A percentile compares a stretch with the other conserved stretches of the same genome.
Evolutionary conservation across 1,140 invertebrate genomes (phyloP).

Genomic region (Dreissena polymorpha): DNA sequence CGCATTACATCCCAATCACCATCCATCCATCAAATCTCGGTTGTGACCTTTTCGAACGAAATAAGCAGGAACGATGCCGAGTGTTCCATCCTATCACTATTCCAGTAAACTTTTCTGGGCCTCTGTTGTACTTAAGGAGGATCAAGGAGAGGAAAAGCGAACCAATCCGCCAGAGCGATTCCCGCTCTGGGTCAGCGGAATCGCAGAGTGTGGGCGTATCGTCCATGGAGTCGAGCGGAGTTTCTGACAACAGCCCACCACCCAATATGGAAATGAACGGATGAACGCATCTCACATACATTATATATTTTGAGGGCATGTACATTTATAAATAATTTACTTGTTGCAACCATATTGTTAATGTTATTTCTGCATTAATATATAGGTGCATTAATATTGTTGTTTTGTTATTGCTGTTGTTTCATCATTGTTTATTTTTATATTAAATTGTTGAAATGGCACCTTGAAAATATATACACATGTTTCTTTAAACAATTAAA

Average conservation of each 20-base stretch:
- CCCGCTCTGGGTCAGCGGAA: not conserved
- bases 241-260: slow-evolving; percentile 33
- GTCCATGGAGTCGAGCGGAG: not conserved
- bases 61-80: slow-evolving; percentile 79
- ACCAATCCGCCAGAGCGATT: not conserved
- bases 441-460: too few species aligned
- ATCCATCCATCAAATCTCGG: slow-evolving; percentile 88
- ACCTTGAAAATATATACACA: too few species aligned
- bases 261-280: slow-evolving; percentile 10
- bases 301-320: too few species aligned
- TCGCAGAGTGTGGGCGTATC: slow-evolving; percentile 6
- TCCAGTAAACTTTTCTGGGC: slow-evolving; percentile 72
- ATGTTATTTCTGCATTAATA: too few species aligned
- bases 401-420: too few species aligned
- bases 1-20: slow-evolving; percentile 95
- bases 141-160: not conserved
- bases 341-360: too few species aligned
- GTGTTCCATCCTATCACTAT: slow-evolving; percentile 90
- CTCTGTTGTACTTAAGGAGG: slow-evolving; percentile 63
- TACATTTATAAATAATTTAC: too few species aligned
- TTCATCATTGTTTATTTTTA: too few species aligned
- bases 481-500: too few species aligned
- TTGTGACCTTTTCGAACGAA: slow-evolving; percentile 84
- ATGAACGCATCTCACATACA: not conserved
- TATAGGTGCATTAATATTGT: too few species aligned